These are phyloP conservation scores for Pachycephala philippinensis DNA, from an alignment of 2,113 vertebrate species.

Conservation along the genomic window DNA sequence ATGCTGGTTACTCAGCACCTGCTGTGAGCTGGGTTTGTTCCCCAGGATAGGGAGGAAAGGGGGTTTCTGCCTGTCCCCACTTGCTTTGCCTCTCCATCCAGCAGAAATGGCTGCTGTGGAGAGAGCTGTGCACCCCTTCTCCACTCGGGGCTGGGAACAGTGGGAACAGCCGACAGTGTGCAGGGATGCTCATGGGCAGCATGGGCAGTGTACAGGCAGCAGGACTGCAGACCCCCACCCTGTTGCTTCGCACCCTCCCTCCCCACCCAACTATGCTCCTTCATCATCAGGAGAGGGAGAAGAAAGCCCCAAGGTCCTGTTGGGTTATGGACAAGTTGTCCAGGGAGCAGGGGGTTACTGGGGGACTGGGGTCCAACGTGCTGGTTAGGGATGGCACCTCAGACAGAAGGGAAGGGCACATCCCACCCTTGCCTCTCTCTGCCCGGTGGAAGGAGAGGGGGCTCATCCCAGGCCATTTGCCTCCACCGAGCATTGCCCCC, in stretches of 20 bases:
- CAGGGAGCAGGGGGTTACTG: background rate
- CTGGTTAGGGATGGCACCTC: background rate
- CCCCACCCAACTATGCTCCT: background rate
- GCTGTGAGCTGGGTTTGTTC: background rate
- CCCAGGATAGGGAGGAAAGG: background rate
- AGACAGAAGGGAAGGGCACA: background rate
- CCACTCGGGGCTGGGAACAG: background rate
- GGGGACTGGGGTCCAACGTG: fast-evolving
- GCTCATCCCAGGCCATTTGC: background rate
- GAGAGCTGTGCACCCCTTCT: background rate
- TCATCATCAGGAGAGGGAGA: background rate
- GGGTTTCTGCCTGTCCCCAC: background rate
- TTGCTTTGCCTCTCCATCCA: background rate
- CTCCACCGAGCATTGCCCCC: fast-evolving
- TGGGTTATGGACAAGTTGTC: background rate
- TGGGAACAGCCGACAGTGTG: fast-evolving
- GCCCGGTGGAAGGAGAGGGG: background rate
- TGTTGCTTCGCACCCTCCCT: background rate
- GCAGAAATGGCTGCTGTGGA: background rate
- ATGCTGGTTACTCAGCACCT: background rate
- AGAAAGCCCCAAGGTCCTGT: fast-evolving
- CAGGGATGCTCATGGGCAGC: background rate
- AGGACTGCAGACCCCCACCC: background rate
- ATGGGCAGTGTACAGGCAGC: fast-evolving
- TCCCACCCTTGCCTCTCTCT: background rate